Evolutionary conservation across 2,888 invertebrate species (phyloP), one percentile per base, ranked within the genome.

Genomic region (Cryptosula pallasiana): DNA sequence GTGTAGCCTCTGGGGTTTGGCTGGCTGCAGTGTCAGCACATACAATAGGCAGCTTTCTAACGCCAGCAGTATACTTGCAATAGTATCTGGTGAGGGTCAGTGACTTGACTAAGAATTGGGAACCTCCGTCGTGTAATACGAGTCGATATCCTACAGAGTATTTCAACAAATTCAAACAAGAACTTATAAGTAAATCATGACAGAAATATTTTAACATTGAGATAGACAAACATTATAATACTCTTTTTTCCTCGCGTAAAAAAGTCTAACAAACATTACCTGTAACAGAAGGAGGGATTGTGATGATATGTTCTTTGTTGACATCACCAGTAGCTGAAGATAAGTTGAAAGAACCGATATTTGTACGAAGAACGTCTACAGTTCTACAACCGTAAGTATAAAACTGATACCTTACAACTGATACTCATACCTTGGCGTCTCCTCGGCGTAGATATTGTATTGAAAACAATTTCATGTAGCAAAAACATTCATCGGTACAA

Each of bases 101-200:
- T 9, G 13, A 27, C 32, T 63, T 63, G 63, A 63, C 32, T 29
- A 34, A 16, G 32, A 25, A 63, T 20, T 16, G 13, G 2, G 63
- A 63, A 63, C 63, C 63, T 34, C 32, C 63, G 32, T 63, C 63
- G 32, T 63, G 63, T 63, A 63, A 3, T 27, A 32, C 63, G 25
- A 63, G 9, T 5, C 63, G 20, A 63, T 13, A 63, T 16, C 57
- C 57, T 57, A 57, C 13, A 57, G n/a, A n/a, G n/a, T n/a, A n/a
- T n/a, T n/a, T n/a, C n/a, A n/a, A n/a, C n/a, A n/a, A n/a, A n/a
- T n/a, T n/a, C n/a, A n/a, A n/a, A n/a, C n/a, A n/a, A n/a, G n/a
- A n/a, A n/a, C n/a, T n/a, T n/a, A n/a, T n/a, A n/a, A n/a, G n/a
- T n/a, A n/a, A n/a, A n/a, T n/a, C n/a, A n/a, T n/a, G n/a, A n/a